Evolutionary conservation across 2,113 vertebrate genomes (phyloP).

Genomic region (Corythoichthys haematopterus): DNA sequence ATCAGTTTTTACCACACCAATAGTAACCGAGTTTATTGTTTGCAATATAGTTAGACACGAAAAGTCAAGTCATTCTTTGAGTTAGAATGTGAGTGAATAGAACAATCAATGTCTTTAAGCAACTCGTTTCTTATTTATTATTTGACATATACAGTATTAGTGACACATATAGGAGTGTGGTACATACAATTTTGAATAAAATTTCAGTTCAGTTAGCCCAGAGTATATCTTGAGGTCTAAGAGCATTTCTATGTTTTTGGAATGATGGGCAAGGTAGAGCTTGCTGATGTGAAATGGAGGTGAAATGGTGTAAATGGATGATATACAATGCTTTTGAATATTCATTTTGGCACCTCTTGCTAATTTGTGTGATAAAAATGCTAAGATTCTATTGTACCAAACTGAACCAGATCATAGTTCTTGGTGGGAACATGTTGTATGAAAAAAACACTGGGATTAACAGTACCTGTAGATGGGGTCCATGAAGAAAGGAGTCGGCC

Average conservation of each 20-base stretch:
- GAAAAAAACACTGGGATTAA: slow-evolving; percentile 51
- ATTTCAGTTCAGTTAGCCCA: neutral
- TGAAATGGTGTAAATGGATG: neutral
- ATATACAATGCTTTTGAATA: neutral
- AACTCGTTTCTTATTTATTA: neutral
- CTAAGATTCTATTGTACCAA: neutral
- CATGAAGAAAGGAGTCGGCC: slow-evolving; percentile 98
- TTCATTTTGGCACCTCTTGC: neutral
- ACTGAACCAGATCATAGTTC: neutral
- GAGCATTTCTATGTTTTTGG: neutral
- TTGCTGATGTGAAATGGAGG: neutral
- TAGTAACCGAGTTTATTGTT: neutral
- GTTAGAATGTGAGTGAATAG: neutral
- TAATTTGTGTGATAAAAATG: neutral
- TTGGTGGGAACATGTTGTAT: neutral
- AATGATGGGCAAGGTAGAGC: neutral
- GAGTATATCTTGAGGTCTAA: neutral
- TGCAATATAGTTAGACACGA: neutral
- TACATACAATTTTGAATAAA: neutral
- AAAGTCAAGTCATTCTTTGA: neutral
- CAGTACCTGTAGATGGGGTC: slow-evolving; percentile 99
- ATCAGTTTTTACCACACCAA: slow-evolving; percentile 63
- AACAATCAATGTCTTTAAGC: neutral
- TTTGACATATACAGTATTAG: neutral
- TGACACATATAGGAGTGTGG: neutral